phyloP scores from a whole-genome alignment of 2,888 invertebrate genomes.

The Icerya purchasi region DNA sequence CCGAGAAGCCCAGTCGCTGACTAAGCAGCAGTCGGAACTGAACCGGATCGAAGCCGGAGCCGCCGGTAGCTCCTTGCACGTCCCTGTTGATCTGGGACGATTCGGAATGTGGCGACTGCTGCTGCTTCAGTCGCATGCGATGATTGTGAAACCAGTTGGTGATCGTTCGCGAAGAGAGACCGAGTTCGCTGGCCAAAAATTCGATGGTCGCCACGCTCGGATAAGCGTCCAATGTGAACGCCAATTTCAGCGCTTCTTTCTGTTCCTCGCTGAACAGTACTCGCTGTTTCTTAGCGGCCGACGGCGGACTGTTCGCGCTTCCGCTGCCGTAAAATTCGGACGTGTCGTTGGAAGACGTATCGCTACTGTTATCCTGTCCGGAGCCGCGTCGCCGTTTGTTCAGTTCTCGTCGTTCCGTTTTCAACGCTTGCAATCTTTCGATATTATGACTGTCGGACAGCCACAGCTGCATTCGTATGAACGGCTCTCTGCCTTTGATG shows the following conservation, averaged over 20 bases:
- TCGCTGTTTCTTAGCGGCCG: constrained; percentile 81
- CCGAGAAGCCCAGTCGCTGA: constrained; percentile 45
- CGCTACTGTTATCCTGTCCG: constrained; percentile 62
- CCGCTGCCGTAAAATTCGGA: constrained; percentile 72
- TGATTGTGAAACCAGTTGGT: constrained; percentile 99
- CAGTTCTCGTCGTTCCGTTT: constrained; percentile 75
- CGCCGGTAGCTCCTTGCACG: constrained; percentile 27
- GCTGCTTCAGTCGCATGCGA: constrained; percentile 89
- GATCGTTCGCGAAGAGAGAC: constrained; percentile 81
- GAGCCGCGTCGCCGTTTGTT: constrained; percentile 72
- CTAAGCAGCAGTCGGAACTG: constrained; percentile 73
- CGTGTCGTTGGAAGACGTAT: constrained; percentile 70
- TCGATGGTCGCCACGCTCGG: constrained; percentile 92
- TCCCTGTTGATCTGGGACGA: neutral
- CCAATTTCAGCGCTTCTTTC: constrained; percentile 81
- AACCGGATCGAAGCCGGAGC: constrained; percentile 63
- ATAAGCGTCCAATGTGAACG: constrained; percentile 90
- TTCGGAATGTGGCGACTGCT: constrained; percentile 39
- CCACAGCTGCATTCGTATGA: constrained; percentile 93
- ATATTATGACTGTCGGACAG: constrained; percentile 85
- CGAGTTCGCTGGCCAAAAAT: constrained; percentile 75
- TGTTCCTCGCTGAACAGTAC: constrained; percentile 96
- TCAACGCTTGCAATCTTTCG: constrained; percentile 72
- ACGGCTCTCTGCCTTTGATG: constrained; percentile 90
- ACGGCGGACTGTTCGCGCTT: constrained; percentile 56